Base-by-base conservation (phyloP, 2,888 invertebrate genomes). In the Oscheius sp. region DNA sequence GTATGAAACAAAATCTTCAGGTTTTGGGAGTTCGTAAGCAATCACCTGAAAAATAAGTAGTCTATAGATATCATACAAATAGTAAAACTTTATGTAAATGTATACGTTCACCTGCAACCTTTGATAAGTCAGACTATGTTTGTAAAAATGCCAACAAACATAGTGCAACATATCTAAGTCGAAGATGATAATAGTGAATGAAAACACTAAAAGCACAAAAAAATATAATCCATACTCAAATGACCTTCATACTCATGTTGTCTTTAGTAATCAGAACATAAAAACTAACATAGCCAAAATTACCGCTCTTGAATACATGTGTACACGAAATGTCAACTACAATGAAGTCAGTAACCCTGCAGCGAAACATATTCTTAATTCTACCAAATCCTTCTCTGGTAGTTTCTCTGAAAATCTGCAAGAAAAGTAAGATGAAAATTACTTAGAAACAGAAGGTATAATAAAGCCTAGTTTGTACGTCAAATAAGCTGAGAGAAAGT, bases 131-230 rank as follows among this genome's bases (percentile, higher is more conserved):
- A n/a, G 22, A 9, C 20, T 47, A 47, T 47, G 47, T 47, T 36
- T 24, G 47, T 41, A 20, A 41, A 47, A 24, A 12, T 12, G 12
- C 12, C 12, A 47, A 24, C 47, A 24, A 14, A 47, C 47, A 47
- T 47, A 47, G 47, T 24, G 24, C 47, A 24, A 47, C 47, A 47
- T 47, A 47, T 47, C 47, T 24, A 3, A 47, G 47, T 22, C 47
- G 22, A 47, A 24, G n/a, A n/a, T n/a, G n/a, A n/a, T n/a, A n/a
- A n/a, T n/a, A n/a, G n/a, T n/a, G n/a, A n/a, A n/a, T n/a, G n/a
- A n/a, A n/a, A n/a, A n/a, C n/a, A n/a, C n/a, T n/a, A 9, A 36
- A 36, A 36, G 14, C 14, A 36, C 8, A 36, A 36, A 36, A 14
- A 36, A 36, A 36, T 36, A 36, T 36, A 36, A 36, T 36, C 8